phyloP scores from a whole-genome alignment of 2,797 vertebrate genomes.

The Xenops minutus region DNA sequence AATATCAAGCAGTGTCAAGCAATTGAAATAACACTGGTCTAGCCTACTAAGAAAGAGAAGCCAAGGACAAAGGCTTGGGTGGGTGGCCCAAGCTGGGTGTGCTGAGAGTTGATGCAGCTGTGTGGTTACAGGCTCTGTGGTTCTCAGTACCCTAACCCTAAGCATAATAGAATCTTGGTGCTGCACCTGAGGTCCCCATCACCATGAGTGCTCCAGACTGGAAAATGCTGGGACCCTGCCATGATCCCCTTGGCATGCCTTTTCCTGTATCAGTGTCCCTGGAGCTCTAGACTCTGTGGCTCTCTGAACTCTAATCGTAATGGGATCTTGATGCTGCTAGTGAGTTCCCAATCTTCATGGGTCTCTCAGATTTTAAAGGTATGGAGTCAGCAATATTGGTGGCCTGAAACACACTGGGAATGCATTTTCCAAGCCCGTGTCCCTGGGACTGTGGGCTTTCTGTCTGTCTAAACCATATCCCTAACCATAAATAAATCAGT shows the following conservation, averaged over 20 bases:
- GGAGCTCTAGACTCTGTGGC: neutral
- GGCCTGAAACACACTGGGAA: neutral
- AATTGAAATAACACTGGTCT: neutral
- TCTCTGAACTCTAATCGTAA: neutral
- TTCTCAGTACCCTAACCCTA: neutral
- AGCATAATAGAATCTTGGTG: neutral
- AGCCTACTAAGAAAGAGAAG: neutral
- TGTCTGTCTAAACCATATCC: neutral
- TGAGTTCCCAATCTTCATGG: neutral
- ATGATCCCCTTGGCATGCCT: neutral
- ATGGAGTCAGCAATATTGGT: neutral
- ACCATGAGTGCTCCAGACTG: neutral
- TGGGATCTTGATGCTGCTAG: rapidly evolving
- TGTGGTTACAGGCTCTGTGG: neutral
- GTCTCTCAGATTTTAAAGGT: neutral
- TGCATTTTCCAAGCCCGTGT: neutral
- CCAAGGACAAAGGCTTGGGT: neutral
- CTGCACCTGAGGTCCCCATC: neutral
- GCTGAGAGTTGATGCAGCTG: neutral
- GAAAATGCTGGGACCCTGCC: neutral
- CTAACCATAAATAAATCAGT: neutral
- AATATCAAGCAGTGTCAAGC: neutral
- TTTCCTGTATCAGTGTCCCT: neutral
- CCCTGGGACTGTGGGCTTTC: neutral
- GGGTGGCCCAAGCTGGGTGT: no score